Base-by-base conservation (phyloP, 2,888 invertebrate species). In the Eristalis pertinax region DNA sequence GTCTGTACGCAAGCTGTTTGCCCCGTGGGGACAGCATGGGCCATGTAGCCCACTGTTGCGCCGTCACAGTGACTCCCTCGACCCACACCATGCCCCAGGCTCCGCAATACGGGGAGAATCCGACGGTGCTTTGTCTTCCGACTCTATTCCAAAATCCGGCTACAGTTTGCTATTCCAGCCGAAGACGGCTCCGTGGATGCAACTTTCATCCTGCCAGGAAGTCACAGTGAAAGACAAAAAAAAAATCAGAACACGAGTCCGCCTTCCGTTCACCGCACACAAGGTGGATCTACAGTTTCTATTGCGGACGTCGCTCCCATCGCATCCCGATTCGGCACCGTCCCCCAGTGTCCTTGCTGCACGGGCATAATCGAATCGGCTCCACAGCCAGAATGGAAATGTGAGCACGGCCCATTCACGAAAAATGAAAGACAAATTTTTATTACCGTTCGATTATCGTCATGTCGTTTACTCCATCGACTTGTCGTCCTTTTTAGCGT, bases 361-460 rank as follows among this genome's bases (percentile, higher is more conserved):
- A 69, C 80, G 84, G 75, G 41, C 72, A 72, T 50, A 75, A 75
- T 64, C 43, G 73, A 76, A 78, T 73, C 73, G 73, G 74, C 64
- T 70, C 41, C 67, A 1, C 32, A 83, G 78, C 70, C 75, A 32
- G 75, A 24, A 83, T 83, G 63, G 62, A 80, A 79, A 75, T 83
- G 84, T 79, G 75, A 87, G 73, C 84, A 72, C 64, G 82, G 70
- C 75, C 74, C 86, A 79, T 84, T 87, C 68, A 73, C 63, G 72
- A 83, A 84, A 87, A 84, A 80, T 80, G 29, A 60, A 84, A 73
- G 87, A 87, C 87, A 87, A 87, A 87, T 87, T 87, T 87, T 87
- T 87, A 87, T 87, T 84, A 87, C 84, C 87, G 73, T 87, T 84
- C 87, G 87, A 84, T 87, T 80, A 87, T 87, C 79, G 79, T 80